Percentiles rank a stretch among this genome's conserved stretches.
These are phyloP conservation scores for Manis crassicaudata DNA, from an alignment of 2,797 vertebrate species.

Conservation along the genomic window DNA sequence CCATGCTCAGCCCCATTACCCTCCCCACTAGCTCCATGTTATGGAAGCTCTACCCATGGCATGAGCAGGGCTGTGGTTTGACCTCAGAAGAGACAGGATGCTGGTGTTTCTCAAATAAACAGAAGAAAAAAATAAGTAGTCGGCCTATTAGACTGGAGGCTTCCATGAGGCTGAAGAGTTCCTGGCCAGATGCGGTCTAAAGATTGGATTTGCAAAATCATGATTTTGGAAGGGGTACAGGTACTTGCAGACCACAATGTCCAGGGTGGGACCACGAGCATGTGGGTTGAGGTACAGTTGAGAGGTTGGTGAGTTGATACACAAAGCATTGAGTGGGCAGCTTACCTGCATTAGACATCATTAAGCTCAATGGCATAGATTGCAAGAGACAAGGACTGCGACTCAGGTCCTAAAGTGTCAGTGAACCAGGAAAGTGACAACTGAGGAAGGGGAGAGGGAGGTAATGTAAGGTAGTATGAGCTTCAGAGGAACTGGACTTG, in stretches of 20 bases:
- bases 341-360: too few species aligned
- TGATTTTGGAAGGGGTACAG: background rate
- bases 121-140: background rate
- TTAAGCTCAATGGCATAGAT: too few species aligned
- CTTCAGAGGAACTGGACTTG: background rate
- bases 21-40: background rate
- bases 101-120: background rate
- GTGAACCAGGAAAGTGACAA: background rate
- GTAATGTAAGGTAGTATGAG: accelerated
- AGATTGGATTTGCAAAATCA: background rate
- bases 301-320: background rate
- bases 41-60: background rate
- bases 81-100: background rate
- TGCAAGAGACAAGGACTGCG: background rate
- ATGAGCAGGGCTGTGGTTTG: background rate
- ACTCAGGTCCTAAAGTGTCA: background rate
- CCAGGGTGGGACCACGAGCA: background rate
- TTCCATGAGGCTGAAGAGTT: background rate
- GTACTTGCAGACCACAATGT: background rate
- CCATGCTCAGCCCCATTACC: background rate
- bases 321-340: background rate
- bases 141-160: background rate
- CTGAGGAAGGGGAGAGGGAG: background rate
- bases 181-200: background rate
- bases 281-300: too few species aligned